Percentiles rank a stretch among this genome's conserved stretches.
These are phyloP conservation scores for Boleophthalmus pectinirostris DNA, from an alignment of 2,113 vertebrate genomes.

Conservation along the genomic window DNA sequence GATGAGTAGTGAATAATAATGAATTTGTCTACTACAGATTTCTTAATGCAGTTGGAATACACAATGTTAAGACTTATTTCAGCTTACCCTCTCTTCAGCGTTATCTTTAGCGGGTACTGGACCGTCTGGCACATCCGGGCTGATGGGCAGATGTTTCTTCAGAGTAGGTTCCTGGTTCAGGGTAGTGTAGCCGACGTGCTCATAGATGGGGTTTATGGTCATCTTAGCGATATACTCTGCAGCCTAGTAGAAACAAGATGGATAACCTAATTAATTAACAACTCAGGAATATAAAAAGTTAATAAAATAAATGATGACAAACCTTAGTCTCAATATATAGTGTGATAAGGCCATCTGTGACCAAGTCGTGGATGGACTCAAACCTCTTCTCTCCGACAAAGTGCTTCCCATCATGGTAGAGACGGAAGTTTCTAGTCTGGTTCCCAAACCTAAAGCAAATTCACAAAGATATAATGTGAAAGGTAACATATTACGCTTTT, in stretches of 20 bases:
- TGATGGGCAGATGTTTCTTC: conserved; percentile 86
- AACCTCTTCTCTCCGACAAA: conserved; percentile 98
- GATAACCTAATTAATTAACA: not conserved
- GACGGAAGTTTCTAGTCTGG: conserved; percentile 95
- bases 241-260: conserved; percentile 65
- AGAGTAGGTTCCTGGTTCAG: conserved; percentile 93
- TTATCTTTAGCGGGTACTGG: conserved; percentile 82
- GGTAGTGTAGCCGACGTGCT: conserved; percentile 92
- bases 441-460: conserved; percentile 84
- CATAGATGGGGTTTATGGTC: conserved; percentile 98
- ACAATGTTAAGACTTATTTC: not conserved
- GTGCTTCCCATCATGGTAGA: conserved; percentile 97
- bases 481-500: too few relatives aligned
- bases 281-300: not conserved
- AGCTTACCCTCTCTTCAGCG: conserved; percentile 93
- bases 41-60: too few relatives aligned
- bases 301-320: not conserved
- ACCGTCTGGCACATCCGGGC: conserved; percentile 85
- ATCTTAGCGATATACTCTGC: conserved; percentile 98
- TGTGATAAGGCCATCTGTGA: conserved; percentile 97
- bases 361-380: conserved; percentile 95
- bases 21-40: too few relatives aligned
- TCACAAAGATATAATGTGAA: not conserved
- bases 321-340: conserved; percentile 95
- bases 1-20: too few relatives aligned